Conservation (phyloP, 2,888 invertebrate genomes). For the Allygus modestus region DNA sequence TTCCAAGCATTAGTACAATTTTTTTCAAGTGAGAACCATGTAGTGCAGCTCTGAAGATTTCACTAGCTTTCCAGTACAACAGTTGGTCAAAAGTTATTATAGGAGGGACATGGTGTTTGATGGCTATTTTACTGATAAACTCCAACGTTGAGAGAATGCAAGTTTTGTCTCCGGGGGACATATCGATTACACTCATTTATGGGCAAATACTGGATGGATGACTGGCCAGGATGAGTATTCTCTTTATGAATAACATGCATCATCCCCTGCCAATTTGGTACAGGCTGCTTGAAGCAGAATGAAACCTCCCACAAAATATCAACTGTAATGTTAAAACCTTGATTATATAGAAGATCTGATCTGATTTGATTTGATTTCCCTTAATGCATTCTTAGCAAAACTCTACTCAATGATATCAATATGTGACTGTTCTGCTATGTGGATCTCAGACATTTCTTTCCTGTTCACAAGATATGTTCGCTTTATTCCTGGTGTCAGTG, state of each 20-base stretch:
- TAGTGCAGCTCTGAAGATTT: background rate
- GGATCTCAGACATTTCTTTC: too few species aligned
- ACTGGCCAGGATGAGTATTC: slow-evolving; percentile 63
- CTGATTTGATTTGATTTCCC: background rate
- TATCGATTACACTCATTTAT: slow-evolving; percentile 66
- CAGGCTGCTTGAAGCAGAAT: too few species aligned
- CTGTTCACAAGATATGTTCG: too few species aligned
- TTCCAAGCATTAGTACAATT: slow-evolving; percentile 56
- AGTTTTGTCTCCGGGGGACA: slow-evolving; percentile 63
- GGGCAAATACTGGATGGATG: slow-evolving; percentile 61
- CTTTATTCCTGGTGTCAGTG: too few species aligned
- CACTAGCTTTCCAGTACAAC: slow-evolving; percentile 51
- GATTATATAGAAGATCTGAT: background rate
- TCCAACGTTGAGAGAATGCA: slow-evolving; percentile 65
- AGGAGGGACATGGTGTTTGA: slow-evolving; percentile 56
- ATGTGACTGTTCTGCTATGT: too few species aligned
- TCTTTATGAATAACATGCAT: too few species aligned
- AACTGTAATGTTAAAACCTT: background rate
- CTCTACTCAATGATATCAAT: too few species aligned
- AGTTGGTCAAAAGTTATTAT: slow-evolving; percentile 61
- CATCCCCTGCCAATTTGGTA: too few species aligned
- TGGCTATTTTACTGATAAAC: slow-evolving; percentile 57
- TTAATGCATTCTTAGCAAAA: too few species aligned
- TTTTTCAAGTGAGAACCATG: slow-evolving; percentile 1
- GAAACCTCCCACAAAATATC: too few species aligned